Base-by-base conservation (phyloP, 1,140 invertebrate genomes). In the Araneus ventricosus region DNA sequence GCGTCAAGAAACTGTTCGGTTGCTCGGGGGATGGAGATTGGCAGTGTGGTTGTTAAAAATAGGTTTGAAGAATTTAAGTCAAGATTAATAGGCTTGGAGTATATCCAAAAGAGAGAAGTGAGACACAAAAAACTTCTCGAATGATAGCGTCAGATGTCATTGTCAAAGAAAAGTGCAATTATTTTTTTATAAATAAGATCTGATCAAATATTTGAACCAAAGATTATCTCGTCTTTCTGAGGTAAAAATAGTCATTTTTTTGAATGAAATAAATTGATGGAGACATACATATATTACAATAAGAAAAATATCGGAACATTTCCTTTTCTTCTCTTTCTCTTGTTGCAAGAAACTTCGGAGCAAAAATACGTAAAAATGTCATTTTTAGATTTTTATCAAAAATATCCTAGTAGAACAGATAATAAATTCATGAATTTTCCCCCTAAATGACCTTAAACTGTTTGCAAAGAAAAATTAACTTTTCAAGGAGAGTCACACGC, bases 1-100 rank as follows among this genome's bases (percentile, higher is more conserved):
- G 45, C 45, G 10, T 14, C 45, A 52, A 37, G 30, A 75, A 75
- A 75, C 30, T 34, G 20, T 14, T 75, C 30, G 20, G 30, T 75
- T 75, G 30, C 6, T 34, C 34, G 34, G 30, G 37, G 34, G 10
- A 37, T 75, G 30, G 8, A 75, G 14, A 75, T 5, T 3, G 30
- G 70, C 34, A 37, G 30, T 20, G 70, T 37, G 70, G 14, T 27
- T 34, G 30, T 37, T 75, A 75, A 34, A 75, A 75, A 75, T 75
- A 75, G 70, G 20, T 75, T 6, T 20, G 30, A 30, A 75, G 17
- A 75, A 10, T 75, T 75, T 75, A 20, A 34, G 27, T 17, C 6
- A 34, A 75, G 70, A 75, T 75, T 75, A 75, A 75, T 75, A 37
- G 70, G 17, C 30, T 75, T 75, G 30, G 70, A 75, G 20, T 20